Evolutionary conservation across 2,113 vertebrate genomes (phyloP).

Genomic region (Pheucticus melanocephalus): DNA sequence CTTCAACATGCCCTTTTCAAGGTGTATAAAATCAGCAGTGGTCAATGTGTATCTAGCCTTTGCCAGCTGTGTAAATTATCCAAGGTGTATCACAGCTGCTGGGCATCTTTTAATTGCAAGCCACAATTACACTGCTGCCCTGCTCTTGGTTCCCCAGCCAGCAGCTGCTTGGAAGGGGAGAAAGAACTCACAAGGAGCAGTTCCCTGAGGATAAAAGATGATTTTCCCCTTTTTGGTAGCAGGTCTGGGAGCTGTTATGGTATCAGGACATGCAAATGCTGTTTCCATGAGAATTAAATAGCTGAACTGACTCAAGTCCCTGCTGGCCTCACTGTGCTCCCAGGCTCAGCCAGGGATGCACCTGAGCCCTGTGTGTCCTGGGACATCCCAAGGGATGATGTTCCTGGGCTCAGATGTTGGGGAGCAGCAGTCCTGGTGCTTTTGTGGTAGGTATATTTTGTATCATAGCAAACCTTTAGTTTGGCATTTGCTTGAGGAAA

Average conservation of each 20-base stretch:
- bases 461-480: neutral
- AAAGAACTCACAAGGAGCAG: neutral
- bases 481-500: neutral
- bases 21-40: neutral
- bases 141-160: neutral
- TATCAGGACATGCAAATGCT: neutral
- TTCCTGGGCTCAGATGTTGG: neutral
- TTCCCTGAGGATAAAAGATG: neutral
- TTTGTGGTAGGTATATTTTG: neutral
- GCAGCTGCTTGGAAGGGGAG: neutral
- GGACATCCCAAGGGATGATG: rapidly evolving
- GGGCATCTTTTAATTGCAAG: neutral
- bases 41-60: neutral
- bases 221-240: neutral
- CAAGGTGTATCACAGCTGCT: neutral
- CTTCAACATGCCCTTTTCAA: neutral
- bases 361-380: rapidly evolving
- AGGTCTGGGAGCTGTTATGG: rapidly evolving
- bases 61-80: neutral
- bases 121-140: neutral
- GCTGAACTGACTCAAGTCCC: neutral
- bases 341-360: neutral
- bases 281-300: rapidly evolving
- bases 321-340: neutral
- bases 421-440: neutral